Evolutionary conservation across 2,113 vertebrate genomes (phyloP).

Genomic region (Acanthochromis polyacanthus): DNA sequence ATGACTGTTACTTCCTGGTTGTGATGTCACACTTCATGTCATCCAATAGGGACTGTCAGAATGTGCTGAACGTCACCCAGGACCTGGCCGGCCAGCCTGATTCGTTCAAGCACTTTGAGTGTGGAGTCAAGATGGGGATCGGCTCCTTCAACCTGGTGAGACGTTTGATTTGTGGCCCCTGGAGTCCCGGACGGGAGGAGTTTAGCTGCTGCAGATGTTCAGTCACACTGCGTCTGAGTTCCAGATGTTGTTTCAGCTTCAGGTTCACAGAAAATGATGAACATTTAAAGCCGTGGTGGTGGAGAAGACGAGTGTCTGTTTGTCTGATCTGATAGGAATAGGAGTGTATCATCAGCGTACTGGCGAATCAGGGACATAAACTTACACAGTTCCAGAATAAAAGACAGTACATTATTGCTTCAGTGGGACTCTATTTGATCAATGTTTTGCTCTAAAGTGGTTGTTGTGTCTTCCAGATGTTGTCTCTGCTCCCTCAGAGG

Average conservation of each 20-base stretch:
- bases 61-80: conserved; percentile 86
- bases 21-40: background rate
- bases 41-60: conserved; percentile 90
- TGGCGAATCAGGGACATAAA: background rate
- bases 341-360: conserved; percentile 6
- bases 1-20: background rate
- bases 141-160: conserved; percentile 96
- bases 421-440: too few species aligned
- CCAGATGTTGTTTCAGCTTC: conserved; percentile 96
- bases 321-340: background rate
- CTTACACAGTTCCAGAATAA: background rate
- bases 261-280: too few species aligned
- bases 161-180: background rate
- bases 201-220: too few species aligned
- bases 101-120: conserved; percentile 92
- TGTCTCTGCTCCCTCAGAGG: conserved; percentile 95
- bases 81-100: conserved; percentile 83
- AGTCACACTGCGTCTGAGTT: background rate
- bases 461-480: conserved; percentile 86
- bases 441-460: fast-evolving
- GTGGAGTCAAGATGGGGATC: conserved; percentile 94
- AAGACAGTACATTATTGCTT: too few species aligned
- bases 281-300: too few species aligned
- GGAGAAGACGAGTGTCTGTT: too few species aligned
- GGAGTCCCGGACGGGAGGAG: background rate